phyloP scores from a whole-genome alignment of 2,113 vertebrate species.

The Burhinus oedicnemus region DNA sequence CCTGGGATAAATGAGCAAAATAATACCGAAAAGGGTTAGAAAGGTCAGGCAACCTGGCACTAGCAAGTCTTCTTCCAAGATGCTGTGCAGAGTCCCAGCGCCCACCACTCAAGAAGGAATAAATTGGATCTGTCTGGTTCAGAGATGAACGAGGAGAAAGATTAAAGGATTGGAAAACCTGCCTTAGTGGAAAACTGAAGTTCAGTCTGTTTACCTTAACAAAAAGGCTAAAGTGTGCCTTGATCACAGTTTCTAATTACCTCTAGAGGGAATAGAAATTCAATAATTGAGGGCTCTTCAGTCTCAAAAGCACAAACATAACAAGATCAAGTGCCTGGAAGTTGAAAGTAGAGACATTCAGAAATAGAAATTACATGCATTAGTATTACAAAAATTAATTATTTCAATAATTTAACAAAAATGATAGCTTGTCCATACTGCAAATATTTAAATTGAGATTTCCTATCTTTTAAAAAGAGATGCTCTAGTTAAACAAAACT shows the following conservation, averaged over 20 bases:
- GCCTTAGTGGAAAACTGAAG: background rate
- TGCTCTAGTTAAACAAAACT: background rate
- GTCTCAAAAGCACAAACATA: background rate
- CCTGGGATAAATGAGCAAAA: background rate
- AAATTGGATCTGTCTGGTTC: background rate
- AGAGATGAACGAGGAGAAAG: background rate
- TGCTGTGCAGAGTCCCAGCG: background rate
- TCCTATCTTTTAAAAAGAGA: background rate
- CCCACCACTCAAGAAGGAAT: background rate
- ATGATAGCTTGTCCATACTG: background rate
- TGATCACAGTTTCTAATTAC: background rate
- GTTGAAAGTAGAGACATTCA: background rate
- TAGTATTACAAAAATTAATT: background rate
- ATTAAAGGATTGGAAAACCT: background rate
- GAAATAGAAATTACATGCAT: background rate
- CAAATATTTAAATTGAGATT: background rate
- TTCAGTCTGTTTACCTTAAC: background rate
- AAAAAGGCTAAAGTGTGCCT: background rate
- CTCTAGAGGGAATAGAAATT: background rate
- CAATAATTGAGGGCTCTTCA: background rate
- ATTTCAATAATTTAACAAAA: background rate
- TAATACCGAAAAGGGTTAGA: background rate
- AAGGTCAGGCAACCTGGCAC: background rate
- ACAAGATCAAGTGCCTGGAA: background rate
- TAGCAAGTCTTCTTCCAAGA: background rate